Evolutionary conservation across 2,113 vertebrate genomes (phyloP), one percentile per base, ranked within the genome.

Genomic region (Pelvicachromis taeniatus): DNA sequence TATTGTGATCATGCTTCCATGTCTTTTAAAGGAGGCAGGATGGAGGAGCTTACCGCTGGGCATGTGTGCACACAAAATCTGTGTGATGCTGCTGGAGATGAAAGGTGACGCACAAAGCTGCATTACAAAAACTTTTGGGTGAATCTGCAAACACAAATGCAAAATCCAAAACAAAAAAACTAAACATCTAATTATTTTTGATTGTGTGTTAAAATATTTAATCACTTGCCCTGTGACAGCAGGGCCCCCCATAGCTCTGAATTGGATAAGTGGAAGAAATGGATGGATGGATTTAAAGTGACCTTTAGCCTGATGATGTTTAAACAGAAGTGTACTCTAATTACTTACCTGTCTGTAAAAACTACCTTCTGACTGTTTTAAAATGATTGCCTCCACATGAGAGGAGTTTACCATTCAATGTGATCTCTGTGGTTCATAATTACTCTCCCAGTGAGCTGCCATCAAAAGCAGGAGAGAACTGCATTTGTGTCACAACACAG

Each of bases 401-500:
- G 45, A 54, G 13, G 53, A 55, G 84, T 87, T 89, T 90, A 92
- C 63, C 82, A 83, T 91, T 94, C 89, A 91, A 88, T 88, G 80
- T 80, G 84, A 91, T 91, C 88, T 82, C 88, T 81, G 77, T 70
- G 89, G 87, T 91, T 93, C 82, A 48, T 93, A 93, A 95, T 95
- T 94, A 93, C 82, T 87, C 89, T 89, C 93, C 31, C 91, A 85
- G 89, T 83, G 90, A 94, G 94, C 83, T 61, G 89, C 88, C 86
- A 87, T 94, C 87, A 90, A 78, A 90, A 77, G 85, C 88, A 91
- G 78, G 90, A 78, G 87, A 83, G 86, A 83, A 87, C 48, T 81
- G 87, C 87, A 84, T 86, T 92, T 91, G 84, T 94, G 91, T 93
- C 94, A 89, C 83, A 83, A 82, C 85, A 83, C 84, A 91, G 83